Conservation (phyloP, 2,888 invertebrate species). For the Lithophane socia region DNA sequence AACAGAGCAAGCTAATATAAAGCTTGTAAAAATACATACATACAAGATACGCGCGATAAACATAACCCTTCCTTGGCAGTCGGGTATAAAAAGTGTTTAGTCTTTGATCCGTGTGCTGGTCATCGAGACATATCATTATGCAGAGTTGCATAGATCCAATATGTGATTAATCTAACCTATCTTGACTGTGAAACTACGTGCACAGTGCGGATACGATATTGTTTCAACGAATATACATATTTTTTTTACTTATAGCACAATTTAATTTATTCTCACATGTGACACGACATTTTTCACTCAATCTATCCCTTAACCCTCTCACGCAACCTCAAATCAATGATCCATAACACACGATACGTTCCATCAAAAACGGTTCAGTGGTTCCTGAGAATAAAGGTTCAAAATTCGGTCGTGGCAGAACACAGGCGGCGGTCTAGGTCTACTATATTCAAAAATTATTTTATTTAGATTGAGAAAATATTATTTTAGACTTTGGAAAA, state of each 20-base stretch:
- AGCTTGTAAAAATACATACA: no score
- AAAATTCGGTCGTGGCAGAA: not conserved
- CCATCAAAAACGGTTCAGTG: constrained; percentile 35
- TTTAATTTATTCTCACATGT: not conserved
- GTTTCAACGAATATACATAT: not conserved
- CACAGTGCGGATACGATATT: not conserved
- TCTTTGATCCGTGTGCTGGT: no score
- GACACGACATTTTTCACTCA: constrained; percentile 1
- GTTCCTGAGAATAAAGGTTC: constrained; percentile 24
- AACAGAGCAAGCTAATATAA: no score
- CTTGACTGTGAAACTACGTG: no score
- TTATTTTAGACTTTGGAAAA: not conserved
- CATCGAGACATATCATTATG: no score
- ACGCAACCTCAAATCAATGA: constrained; percentile 17
- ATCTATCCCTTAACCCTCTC: constrained; percentile 2
- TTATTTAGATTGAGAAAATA: no score
- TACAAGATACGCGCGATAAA: no score
- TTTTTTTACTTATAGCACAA: not conserved
- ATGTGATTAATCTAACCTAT: no score
- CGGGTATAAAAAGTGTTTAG: no score
- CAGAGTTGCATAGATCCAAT: no score
- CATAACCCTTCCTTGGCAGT: no score
- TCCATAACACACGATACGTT: constrained; percentile 13
- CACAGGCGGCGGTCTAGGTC: not conserved
- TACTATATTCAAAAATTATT: no score